phyloP scores from a whole-genome alignment of 1,140 invertebrate genomes.

The Trissolcus basalis region DNA sequence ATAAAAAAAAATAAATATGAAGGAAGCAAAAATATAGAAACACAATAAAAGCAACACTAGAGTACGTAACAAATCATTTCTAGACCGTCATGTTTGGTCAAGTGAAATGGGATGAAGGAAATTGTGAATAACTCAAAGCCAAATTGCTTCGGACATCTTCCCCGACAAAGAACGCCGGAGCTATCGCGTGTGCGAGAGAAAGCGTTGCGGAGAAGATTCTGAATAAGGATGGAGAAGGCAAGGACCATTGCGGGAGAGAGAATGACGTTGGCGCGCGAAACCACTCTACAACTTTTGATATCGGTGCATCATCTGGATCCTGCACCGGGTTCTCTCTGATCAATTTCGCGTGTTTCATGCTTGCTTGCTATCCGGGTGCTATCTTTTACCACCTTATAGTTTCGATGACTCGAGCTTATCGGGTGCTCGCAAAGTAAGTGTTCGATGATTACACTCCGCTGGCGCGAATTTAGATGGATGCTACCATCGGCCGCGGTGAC shows the following conservation, averaged over 20 bases:
- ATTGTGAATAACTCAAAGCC: slow-evolving; percentile 74
- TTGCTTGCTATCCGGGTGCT: slow-evolving; percentile 69
- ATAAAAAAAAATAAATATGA: no score
- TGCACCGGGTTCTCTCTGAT: slow-evolving; percentile 70
- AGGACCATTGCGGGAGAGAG: slow-evolving; percentile 36
- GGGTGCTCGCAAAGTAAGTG: slow-evolving; percentile 61
- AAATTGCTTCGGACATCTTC: slow-evolving; percentile 72
- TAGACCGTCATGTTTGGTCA: slow-evolving; percentile 45
- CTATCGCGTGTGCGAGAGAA: slow-evolving; percentile 57
- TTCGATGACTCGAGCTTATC: slow-evolving; percentile 61
- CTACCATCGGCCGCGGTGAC: slow-evolving; percentile 19
- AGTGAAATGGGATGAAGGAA: slow-evolving; percentile 71
- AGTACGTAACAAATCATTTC: slow-evolving; percentile 31
- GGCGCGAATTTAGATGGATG: slow-evolving; percentile 31
- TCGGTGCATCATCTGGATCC: slow-evolving; percentile 76
- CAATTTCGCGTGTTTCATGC: slow-evolving; percentile 73
- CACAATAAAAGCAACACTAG: no score
- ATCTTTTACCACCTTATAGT: slow-evolving; percentile 66
- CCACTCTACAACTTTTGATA: slow-evolving; percentile 74
- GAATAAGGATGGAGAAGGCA: slow-evolving; percentile 39
- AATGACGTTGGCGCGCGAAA: slow-evolving; percentile 66
- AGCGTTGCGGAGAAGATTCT: slow-evolving; percentile 28
- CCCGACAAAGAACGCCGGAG: slow-evolving; percentile 64
- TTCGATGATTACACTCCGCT: slow-evolving; percentile 36
- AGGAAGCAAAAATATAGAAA: no score